Percentiles rank a stretch among this genome's conserved stretches.
Conservation (phyloP, 2,888 invertebrate genomes). For the Hydropsyche betteni region DNA sequence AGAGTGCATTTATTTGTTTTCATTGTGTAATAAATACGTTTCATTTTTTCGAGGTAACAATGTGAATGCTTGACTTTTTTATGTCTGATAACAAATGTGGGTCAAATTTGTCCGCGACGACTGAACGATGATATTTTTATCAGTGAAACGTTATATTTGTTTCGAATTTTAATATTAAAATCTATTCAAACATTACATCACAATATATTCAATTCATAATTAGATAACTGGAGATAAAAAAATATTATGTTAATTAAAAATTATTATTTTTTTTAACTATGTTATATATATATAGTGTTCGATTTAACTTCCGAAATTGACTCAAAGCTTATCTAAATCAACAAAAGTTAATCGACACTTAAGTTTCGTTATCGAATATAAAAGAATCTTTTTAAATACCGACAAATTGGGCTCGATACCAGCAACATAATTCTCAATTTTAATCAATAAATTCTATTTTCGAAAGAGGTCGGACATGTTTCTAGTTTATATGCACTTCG, state of each 20-base stretch:
- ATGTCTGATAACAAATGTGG: slow-evolving; percentile 32
- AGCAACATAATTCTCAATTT: too few relatives aligned
- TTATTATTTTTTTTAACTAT: too few relatives aligned
- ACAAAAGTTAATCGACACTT: too few relatives aligned
- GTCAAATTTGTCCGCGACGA: slow-evolving; percentile 23
- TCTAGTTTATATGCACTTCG: slow-evolving; percentile 4
- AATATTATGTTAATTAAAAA: too few relatives aligned
- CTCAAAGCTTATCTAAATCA: too few relatives aligned
- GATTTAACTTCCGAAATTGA: too few relatives aligned
- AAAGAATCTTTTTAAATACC: too few relatives aligned
- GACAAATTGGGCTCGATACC: too few relatives aligned
- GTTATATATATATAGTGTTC: too few relatives aligned
- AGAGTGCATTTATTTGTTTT: neutral
- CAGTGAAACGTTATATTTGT: neutral
- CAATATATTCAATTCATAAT: neutral
- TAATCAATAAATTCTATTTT: neutral
- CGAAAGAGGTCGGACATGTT: slow-evolving; percentile 1
- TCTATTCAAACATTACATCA: neutral
- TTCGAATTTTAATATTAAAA: too few relatives aligned
- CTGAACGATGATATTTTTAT: slow-evolving; percentile 5
- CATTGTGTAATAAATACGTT: neutral
- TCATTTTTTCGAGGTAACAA: slow-evolving; percentile 3
- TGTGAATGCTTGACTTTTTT: slow-evolving; percentile 21
- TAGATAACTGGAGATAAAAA: neutral
- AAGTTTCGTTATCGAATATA: too few relatives aligned